These are phyloP conservation scores for Galerucella calmariensis DNA, from an alignment of 2,888 invertebrate genomes.

Conservation along the genomic window DNA sequence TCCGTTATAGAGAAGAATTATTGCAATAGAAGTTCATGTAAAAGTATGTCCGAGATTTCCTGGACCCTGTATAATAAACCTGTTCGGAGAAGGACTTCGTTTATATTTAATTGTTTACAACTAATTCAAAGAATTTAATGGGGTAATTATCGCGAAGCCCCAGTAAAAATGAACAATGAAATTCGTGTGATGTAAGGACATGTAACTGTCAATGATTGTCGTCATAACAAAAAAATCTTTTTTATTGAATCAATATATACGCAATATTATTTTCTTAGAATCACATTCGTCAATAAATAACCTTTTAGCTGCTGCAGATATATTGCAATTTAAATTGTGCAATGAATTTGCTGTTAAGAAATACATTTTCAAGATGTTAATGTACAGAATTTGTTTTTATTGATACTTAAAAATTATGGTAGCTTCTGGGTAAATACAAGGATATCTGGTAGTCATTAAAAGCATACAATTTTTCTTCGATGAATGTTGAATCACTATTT, in stretches of 20 bases:
- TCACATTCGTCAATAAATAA: conserved; percentile 14
- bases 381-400: neutral
- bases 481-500: neutral
- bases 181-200: neutral
- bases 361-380: neutral
- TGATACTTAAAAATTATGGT: neutral
- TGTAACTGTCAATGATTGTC: neutral
- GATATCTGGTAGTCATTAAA: conserved; percentile 3
- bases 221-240: conserved; percentile 2
- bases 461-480: neutral
- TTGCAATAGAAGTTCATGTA: neutral
- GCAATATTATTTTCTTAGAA: conserved; percentile 20
- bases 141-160: neutral
- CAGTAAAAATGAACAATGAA: neutral
- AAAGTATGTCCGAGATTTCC: neutral
- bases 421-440: neutral
- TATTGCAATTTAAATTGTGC: conserved; percentile 11
- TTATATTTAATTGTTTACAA: conserved; percentile 1
- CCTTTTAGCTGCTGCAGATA: conserved; percentile 18
- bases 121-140: conserved; percentile 6
- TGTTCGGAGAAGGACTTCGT: neutral
- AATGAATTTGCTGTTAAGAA: conserved; percentile 5
- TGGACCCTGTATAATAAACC: conserved; percentile 5
- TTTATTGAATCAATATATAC: conserved; percentile 11
- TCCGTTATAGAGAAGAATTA: neutral